Percentiles rank a stretch among this genome's conserved stretches.
Evolutionary conservation across 1,140 invertebrate genomes (phyloP).

Genomic region (Maconellicoccus hirsutus): DNA sequence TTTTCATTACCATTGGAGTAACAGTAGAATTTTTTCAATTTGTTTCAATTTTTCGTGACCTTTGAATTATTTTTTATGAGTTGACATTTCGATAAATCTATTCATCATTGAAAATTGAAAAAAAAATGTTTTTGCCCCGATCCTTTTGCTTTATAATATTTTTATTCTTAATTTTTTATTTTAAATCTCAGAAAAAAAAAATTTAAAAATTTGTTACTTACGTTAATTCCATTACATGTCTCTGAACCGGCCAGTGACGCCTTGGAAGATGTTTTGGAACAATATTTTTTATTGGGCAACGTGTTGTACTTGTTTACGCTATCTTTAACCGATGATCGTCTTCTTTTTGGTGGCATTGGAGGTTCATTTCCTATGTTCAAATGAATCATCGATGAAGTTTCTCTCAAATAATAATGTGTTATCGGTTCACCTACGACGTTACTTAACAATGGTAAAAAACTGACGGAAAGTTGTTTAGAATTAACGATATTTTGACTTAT

Average conservation of each 20-base stretch:
- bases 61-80: no score
- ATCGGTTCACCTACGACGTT: not conserved
- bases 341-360: not conserved
- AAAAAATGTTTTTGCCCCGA: no score
- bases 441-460: not conserved
- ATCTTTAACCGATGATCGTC: not conserved
- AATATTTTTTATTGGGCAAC: not conserved
- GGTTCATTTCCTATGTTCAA: not conserved
- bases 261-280: not conserved
- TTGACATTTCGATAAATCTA: no score
- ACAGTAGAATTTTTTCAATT: no score
- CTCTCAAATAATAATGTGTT: not conserved
- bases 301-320: not conserved
- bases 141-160: no score
- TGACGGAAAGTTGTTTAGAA: constrained; percentile 5
- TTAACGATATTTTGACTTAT: constrained; percentile 10
- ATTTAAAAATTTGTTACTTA: not conserved
- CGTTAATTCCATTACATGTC: not conserved
- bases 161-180: no score
- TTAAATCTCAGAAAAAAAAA: no score
- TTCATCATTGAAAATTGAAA: no score
- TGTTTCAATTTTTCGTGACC: no score
- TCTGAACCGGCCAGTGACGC: not conserved
- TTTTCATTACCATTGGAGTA: no score
- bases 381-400: constrained; percentile 18